A percentile compares a stretch with the other conserved stretches of the same genome.
Evolutionary conservation across 1,140 invertebrate species (phyloP).

Genomic region (Listronotus oregonensis): DNA sequence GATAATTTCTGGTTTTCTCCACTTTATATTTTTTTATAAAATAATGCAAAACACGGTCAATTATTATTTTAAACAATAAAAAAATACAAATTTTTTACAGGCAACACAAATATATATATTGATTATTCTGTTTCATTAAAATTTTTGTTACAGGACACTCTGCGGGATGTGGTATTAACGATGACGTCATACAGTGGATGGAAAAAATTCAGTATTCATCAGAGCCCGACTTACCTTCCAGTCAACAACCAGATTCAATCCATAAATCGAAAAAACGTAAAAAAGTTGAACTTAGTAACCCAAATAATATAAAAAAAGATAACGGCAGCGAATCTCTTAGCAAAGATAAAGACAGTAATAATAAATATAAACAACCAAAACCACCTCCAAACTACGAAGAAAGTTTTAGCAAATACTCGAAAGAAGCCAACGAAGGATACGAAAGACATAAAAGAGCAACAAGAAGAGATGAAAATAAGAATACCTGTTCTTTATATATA

Average conservation of each 20-base stretch:
- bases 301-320: background rate
- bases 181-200: conserved; percentile 90
- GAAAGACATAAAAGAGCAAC: conserved; percentile 51
- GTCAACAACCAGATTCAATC: conserved; percentile 34
- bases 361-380: conserved; percentile 29
- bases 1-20: no score
- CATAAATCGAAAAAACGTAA: conserved; percentile 34
- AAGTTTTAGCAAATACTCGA: conserved; percentile 66
- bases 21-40: no score
- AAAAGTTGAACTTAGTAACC: conserved; percentile 8
- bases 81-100: no score
- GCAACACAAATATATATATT: no score
- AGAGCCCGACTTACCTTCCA: conserved; percentile 62
- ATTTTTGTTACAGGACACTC: conserved; percentile 62
- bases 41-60: no score
- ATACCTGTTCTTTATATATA: conserved; percentile 93
- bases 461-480: conserved; percentile 68
- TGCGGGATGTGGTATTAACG: conserved; percentile 84
- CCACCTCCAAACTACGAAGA: conserved; percentile 48
- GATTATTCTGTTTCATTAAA: no score
- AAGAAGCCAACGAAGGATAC: conserved; percentile 66
- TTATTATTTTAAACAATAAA: no score
- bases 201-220: conserved; percentile 87
- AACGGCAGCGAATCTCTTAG: background rate
- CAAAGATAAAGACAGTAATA: background rate